These are phyloP conservation scores for Polietes domitor DNA, from an alignment of 2,888 invertebrate genomes.

Conservation along the genomic window DNA sequence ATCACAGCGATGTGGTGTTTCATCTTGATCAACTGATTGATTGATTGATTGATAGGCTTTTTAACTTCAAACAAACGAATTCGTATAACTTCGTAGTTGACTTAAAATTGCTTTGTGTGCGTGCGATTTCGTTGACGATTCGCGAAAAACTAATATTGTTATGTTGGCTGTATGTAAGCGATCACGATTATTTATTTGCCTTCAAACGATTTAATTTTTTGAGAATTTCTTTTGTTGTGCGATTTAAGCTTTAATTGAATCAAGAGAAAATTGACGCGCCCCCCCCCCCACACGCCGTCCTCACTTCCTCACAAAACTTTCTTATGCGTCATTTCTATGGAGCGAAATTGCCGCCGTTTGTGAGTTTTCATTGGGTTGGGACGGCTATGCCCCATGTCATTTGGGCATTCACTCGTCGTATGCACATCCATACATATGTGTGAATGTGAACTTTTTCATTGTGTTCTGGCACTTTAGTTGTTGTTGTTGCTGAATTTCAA, in stretches of 20 bases:
- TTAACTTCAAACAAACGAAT: constrained; percentile 17
- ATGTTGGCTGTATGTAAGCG: constrained; percentile 40
- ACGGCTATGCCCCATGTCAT: background rate
- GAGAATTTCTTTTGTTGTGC: constrained; percentile 49
- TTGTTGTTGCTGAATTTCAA: background rate
- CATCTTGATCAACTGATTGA: constrained; percentile 56
- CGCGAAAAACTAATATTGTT: constrained; percentile 65
- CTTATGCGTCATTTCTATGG: constrained; percentile 33
- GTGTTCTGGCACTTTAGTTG: background rate
- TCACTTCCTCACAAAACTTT: constrained; percentile 1
- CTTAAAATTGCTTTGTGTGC: background rate
- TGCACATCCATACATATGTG: too few species aligned
- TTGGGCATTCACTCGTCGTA: background rate
- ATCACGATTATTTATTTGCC: constrained; percentile 66
- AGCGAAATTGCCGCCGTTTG: background rate
- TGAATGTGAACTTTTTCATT: constrained; percentile 13
- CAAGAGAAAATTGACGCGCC: constrained; percentile 67
- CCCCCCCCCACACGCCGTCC: background rate
- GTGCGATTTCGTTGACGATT: constrained; percentile 55
- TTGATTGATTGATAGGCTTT: too few species aligned
- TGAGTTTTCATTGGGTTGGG: background rate
- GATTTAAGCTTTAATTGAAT: constrained; percentile 73
- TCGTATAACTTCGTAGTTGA: background rate
- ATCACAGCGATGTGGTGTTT: constrained; percentile 63
- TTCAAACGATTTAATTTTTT: constrained; percentile 55